A percentile compares a stretch with the other conserved stretches of the same genome.
Conservation (phyloP, 2,888 invertebrate genomes). For the Tipula unca region DNA sequence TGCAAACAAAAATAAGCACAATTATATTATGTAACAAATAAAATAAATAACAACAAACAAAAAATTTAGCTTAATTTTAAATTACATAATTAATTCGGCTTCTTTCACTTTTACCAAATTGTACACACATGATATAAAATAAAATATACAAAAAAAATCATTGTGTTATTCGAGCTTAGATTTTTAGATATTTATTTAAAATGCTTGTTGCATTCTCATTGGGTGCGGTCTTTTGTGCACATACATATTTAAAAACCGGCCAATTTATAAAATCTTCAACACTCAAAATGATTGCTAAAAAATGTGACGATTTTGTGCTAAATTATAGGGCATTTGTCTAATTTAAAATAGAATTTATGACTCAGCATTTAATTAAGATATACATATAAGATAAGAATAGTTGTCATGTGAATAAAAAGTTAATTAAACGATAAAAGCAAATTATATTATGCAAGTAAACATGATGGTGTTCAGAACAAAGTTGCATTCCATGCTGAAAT, state of each 20-base stretch:
- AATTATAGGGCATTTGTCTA: too few species aligned
- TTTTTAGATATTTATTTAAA: neutral
- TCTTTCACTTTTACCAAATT: neutral
- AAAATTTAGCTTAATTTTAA: neutral
- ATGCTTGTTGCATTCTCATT: neutral
- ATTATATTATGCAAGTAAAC: too few species aligned
- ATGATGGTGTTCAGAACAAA: too few species aligned
- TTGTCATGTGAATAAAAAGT: too few species aligned
- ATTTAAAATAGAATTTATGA: too few species aligned
- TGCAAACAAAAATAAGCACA: neutral
- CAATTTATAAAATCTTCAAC: too few species aligned
- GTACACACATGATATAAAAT: neutral
- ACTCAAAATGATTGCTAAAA: too few species aligned
- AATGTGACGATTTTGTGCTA: too few species aligned
- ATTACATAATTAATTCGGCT: neutral
- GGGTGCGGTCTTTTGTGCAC: neutral
- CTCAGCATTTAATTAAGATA: too few species aligned
- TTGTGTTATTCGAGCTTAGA: neutral
- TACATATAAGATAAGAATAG: too few species aligned
- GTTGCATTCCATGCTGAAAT: too few species aligned
- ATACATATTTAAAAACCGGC: neutral
- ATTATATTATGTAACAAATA: neutral
- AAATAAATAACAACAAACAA: neutral
- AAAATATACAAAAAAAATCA: neutral
- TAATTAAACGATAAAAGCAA: too few species aligned